Conservation (phyloP, 1,140 invertebrate species). For the Trichonephila clavata region DNA sequence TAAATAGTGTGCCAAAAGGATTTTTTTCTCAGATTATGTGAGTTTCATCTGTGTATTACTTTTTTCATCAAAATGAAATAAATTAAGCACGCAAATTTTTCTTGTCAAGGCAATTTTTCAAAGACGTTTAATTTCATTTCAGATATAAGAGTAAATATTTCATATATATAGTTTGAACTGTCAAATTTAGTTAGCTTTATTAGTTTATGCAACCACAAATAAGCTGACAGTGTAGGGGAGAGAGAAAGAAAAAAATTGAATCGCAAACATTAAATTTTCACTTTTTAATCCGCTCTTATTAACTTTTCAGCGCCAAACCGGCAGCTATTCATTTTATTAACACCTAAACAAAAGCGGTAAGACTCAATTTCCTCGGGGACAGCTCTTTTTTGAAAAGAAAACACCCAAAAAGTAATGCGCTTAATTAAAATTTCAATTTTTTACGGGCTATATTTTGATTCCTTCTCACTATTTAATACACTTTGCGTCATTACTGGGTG, state of each 20-base stretch:
- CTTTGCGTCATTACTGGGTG: background rate
- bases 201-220: background rate
- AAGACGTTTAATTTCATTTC: too few relatives aligned
- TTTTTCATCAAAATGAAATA: too few relatives aligned
- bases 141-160: background rate
- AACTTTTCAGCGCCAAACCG: background rate
- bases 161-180: background rate
- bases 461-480: conserved; percentile 37
- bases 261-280: conserved; percentile 20
- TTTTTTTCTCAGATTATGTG: too few relatives aligned
- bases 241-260: background rate
- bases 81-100: too few relatives aligned
- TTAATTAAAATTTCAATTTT: conserved; percentile 67
- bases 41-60: too few relatives aligned
- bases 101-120: too few relatives aligned
- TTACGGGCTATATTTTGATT: conserved; percentile 48
- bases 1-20: too few relatives aligned
- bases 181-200: background rate
- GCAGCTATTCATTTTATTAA: conserved; percentile 21
- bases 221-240: background rate
- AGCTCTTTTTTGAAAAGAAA: conserved; percentile 2
- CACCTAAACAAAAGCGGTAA: conserved; percentile 44
- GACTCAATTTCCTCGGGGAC: conserved; percentile 41
- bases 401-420: background rate
- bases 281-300: conserved; percentile 49